Evolutionary conservation across 2,888 invertebrate species (phyloP), one percentile per base, ranked within the genome.

Genomic region (Folsomia candida): DNA sequence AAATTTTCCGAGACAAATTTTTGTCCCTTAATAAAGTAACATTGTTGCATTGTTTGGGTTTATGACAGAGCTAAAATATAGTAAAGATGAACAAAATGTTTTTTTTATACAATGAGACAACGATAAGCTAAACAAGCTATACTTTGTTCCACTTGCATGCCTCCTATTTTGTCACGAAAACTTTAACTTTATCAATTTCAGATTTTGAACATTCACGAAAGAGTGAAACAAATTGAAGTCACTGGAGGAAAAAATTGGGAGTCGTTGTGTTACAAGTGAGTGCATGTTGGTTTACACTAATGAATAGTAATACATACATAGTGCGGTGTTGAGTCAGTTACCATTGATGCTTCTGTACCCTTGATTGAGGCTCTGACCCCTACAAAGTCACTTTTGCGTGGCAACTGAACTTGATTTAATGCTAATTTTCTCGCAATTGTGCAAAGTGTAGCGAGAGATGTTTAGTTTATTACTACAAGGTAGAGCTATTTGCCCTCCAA

Each of bases 261-360:
- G 3, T 86, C 87, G 78, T 84, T 87, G 28, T 87, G 87, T 80
- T 87, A 87, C 80, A 85, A 85, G 87, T 87, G 82, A 82, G 71
- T 75, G n/a, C n/a, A n/a, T n/a, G n/a, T n/a, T n/a, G n/a, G n/a
- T n/a, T n/a, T n/a, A n/a, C n/a, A n/a, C n/a, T n/a, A n/a, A n/a
- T n/a, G n/a, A n/a, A n/a, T n/a, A n/a, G n/a, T n/a, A n/a, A n/a
- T n/a, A n/a, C n/a, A n/a, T n/a, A n/a, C 64, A 47, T 66, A 65
- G 47, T 51, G 14, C 47, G 47, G 14, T 11, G 47, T 11, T 47
- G 9, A 11, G 9, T 11, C 47, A 47, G 47, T 11, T 11, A 47
- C 14, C 14, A 47, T 9, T 47, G 14, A 47, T 63, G 51, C 65
- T 51, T 63, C 1, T 27, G 25, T 57, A 22, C 37, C n/a, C n/a